Evolutionary conservation across 2,888 invertebrate species (phyloP), one percentile per base, ranked within the genome.

Genomic region (Eudemis profundana): DNA sequence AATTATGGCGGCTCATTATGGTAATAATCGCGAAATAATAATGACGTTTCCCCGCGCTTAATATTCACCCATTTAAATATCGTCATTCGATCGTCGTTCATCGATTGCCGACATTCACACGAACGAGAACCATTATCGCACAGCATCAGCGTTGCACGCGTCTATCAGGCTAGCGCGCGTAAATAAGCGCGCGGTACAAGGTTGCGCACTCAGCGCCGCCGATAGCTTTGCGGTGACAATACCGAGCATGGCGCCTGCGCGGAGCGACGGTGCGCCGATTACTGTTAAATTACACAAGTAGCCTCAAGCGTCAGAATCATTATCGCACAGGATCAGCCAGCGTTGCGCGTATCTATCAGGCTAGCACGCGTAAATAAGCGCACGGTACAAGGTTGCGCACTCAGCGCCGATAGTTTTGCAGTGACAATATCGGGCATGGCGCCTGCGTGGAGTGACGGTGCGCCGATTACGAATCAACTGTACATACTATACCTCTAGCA

Each of bases 341-440:
- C 23, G 5, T 5, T 23, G 23, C 5, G 46, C 50, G 47, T 64
- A 53, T 66, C 66, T 65, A 68, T 67, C 67, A 66, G 59, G 19
- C 40, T 38, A 17, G 29, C 71, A 69, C 68, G 69, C 70, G 70
- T 70, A 65, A 65, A 65, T 65, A 51, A 33, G 19, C 59, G 59
- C 69, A 75, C 78, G 73, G 69, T 72, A 82, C 82, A 82, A 81
- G 82, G 80, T 82, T 83, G 83, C 78, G 82, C 83, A 84, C 83
- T 84, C 83, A 81, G 74, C 70, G 69, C 68, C 21, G 70, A 80
- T 81, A 82, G 74, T 70, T 63, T 70, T 50, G 67, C 73, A 78
- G 82, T 78, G 83, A 83, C 83, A 82, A 81, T 76, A 77, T 78
- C 71, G 68, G 15, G 60, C 23, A 29, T 38, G 17, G 42, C 40